Base-by-base conservation (phyloP, 2,888 invertebrate species). In the Corbicula japonica region DNA sequence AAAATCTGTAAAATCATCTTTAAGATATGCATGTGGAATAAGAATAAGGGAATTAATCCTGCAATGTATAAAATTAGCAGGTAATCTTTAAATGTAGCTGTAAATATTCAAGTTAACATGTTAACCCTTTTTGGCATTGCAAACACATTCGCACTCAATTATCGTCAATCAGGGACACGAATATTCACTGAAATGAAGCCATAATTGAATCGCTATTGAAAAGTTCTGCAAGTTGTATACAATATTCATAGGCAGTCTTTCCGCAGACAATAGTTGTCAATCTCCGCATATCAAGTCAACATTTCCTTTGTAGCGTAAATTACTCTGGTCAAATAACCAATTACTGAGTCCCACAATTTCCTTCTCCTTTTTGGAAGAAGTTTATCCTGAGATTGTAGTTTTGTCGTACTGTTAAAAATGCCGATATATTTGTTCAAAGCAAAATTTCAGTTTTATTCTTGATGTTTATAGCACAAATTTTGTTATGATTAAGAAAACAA, bases 301-400 rank as follows among this genome's bases (percentile, higher is more conserved):
- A 21, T 65, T 46, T 54, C 82, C 56, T 73, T 83, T 76, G 66
- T 78, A 34, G 62, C 35, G 48, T 44, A 69, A 83, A 83, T 83
- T 83, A 79, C 73, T 62, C 54, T 65, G 76, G 82, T 83, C 82
- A 78, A 79, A 83, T 83, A 73, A 83, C 73, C 78, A 83, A 79
- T 83, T 79, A 79, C 70, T 41, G 48, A n/a, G 46, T 46, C 41
- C 68, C 50, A 28, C 62, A 69, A 34, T 72, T 65, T 32, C 32
- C 62, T 41, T 58, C 46, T 48, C 38, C 10, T 30, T 56, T 56
- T 56, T 28, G 44, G 41, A n/a, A n/a, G n/a, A n/a, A n/a, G n/a
- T n/a, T n/a, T n/a, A n/a, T n/a, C n/a, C n/a, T n/a, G n/a, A n/a
- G n/a, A n/a, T n/a, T n/a, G n/a, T n/a, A n/a, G n/a, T n/a, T n/a